A percentile compares a stretch with the other conserved stretches of the same genome.
Conservation (phyloP, 2,888 invertebrate genomes). For the Ferrisia virgata region DNA sequence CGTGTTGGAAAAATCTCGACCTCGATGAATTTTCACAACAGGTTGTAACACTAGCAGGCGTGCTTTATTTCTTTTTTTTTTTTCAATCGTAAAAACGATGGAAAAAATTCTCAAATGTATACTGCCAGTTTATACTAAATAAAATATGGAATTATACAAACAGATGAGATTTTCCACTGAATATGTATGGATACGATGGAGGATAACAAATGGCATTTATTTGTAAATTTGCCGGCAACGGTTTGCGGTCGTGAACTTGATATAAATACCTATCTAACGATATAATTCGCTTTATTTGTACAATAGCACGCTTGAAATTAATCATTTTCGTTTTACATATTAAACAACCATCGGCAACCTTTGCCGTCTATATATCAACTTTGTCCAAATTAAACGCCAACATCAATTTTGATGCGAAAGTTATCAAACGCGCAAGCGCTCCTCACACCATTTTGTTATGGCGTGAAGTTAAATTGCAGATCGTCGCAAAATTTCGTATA, state of each 20-base stretch:
- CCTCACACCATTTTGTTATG: not conserved
- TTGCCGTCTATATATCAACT: not conserved
- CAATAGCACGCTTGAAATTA: constrained; percentile 9
- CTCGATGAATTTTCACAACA: not conserved
- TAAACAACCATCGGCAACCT: not conserved
- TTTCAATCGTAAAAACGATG: too few species aligned
- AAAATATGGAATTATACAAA: not conserved
- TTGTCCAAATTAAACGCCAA: not conserved
- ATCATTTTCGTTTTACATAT: constrained; percentile 9
- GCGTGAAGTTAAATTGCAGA: not conserved
- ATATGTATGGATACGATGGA: not conserved
- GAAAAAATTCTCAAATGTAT: too few species aligned
- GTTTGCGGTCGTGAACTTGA: not conserved
- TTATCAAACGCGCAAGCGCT: not conserved
- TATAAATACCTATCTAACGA: not conserved
- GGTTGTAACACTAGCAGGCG: not conserved
- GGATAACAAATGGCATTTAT: not conserved
- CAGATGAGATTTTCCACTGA: not conserved
- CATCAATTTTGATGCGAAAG: not conserved
- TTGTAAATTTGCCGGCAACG: not conserved
- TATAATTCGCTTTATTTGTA: not conserved
- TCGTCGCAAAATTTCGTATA: not conserved
- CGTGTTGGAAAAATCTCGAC: not conserved
- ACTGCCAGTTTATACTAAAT: not conserved
- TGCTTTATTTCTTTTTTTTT: not conserved